Conservation (phyloP, 2,888 invertebrate species). For the Phrixothrix hirtus region DNA sequence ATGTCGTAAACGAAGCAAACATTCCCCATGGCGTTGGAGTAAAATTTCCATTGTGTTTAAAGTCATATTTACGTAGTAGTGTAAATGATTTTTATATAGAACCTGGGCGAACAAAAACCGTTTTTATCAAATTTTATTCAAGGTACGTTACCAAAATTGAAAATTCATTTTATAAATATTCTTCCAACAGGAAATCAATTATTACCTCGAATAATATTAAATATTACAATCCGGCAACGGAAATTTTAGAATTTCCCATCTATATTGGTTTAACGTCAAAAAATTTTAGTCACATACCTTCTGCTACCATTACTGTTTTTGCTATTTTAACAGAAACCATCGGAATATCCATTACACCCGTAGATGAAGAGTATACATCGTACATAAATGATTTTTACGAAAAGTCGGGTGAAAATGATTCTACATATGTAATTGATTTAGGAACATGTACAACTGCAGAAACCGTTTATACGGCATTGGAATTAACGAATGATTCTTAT, state of each 20-base stretch:
- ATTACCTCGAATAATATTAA: slow-evolving; percentile 9
- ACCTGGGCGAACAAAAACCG: slow-evolving; percentile 4
- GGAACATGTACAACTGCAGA: slow-evolving; percentile 40
- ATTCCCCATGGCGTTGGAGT: slow-evolving; percentile 30
- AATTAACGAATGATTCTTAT: slow-evolving; percentile 36
- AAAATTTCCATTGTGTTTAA: slow-evolving; percentile 35
- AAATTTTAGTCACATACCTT: slow-evolving; percentile 34
- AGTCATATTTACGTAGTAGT: slow-evolving; percentile 31
- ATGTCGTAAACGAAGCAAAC: slow-evolving; percentile 31
- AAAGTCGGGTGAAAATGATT: slow-evolving; percentile 11
- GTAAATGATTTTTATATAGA: slow-evolving; percentile 24
- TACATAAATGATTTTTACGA: slow-evolving; percentile 4
- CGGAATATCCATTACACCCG: slow-evolving; percentile 28
- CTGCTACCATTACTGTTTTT: slow-evolving; percentile 35
- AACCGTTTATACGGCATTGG: slow-evolving; percentile 33
- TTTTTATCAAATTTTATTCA: slow-evolving; percentile 36
- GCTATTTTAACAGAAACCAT: slow-evolving; percentile 36
- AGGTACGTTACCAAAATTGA: slow-evolving; percentile 19
- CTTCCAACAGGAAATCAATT: slow-evolving; percentile 17
- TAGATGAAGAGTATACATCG: slow-evolving; percentile 6
- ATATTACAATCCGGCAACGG: slow-evolving; percentile 29
- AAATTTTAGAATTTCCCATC: slow-evolving; percentile 37
- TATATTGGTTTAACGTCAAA: slow-evolving; percentile 31
- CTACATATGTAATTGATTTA: slow-evolving; percentile 33
- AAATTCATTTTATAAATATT: not conserved